Evolutionary conservation across 2,113 vertebrate genomes (phyloP).

Genomic region (Cisticola juncidis): DNA sequence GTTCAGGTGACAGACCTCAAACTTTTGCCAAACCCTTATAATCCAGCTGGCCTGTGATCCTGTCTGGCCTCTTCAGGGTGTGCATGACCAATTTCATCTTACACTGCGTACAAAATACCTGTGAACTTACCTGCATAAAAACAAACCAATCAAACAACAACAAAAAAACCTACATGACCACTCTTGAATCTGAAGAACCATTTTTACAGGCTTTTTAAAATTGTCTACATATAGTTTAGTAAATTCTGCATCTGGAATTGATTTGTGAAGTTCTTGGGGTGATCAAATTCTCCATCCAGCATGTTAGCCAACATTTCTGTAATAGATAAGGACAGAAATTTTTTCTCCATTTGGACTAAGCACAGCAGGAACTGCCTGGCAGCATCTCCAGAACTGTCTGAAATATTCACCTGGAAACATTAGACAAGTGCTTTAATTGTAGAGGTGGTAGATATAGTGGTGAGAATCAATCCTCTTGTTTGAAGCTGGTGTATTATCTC

Average conservation of each 20-base stretch:
- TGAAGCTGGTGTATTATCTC: not conserved
- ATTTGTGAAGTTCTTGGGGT: not conserved
- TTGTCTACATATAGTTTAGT: not conserved
- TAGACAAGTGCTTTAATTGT: not conserved
- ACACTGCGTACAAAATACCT: not conserved
- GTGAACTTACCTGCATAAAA: rapidly evolving
- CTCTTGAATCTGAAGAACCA: not conserved
- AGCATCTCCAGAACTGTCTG: not conserved
- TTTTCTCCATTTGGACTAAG: not conserved
- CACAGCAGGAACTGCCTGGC: not conserved
- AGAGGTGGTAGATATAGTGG: not conserved
- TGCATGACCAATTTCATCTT: not conserved
- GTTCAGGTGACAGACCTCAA: not conserved
- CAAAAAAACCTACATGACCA: not conserved
- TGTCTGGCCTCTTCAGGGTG: not conserved
- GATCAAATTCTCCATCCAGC: not conserved
- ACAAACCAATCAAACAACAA: not conserved
- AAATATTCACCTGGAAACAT: not conserved
- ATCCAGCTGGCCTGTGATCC: not conserved
- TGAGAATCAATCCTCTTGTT: not conserved
- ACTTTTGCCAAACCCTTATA: not conserved
- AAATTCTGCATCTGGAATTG: not conserved
- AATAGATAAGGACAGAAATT: not conserved
- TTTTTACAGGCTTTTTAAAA: not conserved
- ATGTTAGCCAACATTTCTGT: not conserved